Conservation (phyloP, 1,140 invertebrate genomes). For the Drosophila eugracilis region DNA sequence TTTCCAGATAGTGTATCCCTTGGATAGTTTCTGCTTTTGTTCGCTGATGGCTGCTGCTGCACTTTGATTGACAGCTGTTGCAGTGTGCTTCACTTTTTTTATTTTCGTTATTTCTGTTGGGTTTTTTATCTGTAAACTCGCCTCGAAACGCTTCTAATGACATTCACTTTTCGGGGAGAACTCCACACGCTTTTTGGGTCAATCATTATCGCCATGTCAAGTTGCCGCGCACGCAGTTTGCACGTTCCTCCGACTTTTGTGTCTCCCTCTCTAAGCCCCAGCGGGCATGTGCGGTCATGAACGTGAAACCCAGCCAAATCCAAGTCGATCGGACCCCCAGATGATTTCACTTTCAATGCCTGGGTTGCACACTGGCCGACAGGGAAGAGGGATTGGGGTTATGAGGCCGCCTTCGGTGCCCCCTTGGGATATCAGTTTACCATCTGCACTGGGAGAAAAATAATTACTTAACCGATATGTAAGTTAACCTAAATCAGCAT, state of each 20-base stretch:
- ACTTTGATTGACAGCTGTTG: slow-evolving; percentile 79
- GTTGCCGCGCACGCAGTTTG: slow-evolving; percentile 78
- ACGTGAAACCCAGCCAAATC: slow-evolving; percentile 8
- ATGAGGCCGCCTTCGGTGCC: slow-evolving; percentile 40
- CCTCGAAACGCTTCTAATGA: slow-evolving; percentile 72
- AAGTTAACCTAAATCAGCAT: too few species aligned
- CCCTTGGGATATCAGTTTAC: slow-evolving; percentile 58
- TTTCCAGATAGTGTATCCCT: slow-evolving; percentile 9
- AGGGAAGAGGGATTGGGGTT: slow-evolving; percentile 58
- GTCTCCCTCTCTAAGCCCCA: slow-evolving; percentile 55
- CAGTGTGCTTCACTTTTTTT: slow-evolving; percentile 61
- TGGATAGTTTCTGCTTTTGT: slow-evolving; percentile 23
- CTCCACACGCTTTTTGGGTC: slow-evolving; percentile 69
- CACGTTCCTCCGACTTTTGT: slow-evolving; percentile 46
- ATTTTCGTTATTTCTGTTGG: slow-evolving; percentile 48
- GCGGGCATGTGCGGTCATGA: slow-evolving; percentile 51
- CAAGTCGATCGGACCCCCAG: slow-evolving; percentile 11
- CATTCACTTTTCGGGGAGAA: slow-evolving; percentile 74
- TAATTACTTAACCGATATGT: too few species aligned
- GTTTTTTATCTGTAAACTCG: slow-evolving; percentile 65
- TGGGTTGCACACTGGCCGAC: slow-evolving; percentile 40
- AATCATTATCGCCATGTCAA: slow-evolving; percentile 80
- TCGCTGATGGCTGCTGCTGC: slow-evolving; percentile 34
- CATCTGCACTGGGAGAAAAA: slow-evolving; percentile 19
- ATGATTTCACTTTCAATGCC: slow-evolving; percentile 80